Base-by-base conservation (phyloP, 1,140 invertebrate genomes). In the Aleiodes sp. region DNA sequence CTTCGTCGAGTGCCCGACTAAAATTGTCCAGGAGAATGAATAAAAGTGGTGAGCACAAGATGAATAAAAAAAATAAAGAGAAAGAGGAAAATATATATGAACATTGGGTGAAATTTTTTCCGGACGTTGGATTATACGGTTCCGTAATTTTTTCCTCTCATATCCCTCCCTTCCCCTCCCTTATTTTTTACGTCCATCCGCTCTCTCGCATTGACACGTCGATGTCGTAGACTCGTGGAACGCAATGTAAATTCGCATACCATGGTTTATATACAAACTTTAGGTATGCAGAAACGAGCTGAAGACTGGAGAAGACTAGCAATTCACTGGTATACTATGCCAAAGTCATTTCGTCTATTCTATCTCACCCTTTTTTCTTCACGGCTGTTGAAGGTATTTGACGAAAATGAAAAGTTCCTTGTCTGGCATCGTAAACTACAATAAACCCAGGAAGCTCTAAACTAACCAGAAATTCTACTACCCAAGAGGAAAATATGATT, bases 51-150 rank as follows among this genome's bases (percentile, higher is more conserved):
- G 46, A 52, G 46, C 46, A 52, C 21, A 52, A 21, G 21, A 52
- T 52, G 46, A 52, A 52, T 21, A 52, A 59, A 35, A 37, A 66
- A 9, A n/a, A 9, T 31, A 29, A 35, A n/a, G 26, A 16, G 43
- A 29, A 43, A 52, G 43, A 28, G 19, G 19, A 21, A 35, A 61
- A 61, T 19, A n/a, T 41, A 31, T 61, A 29, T 35, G 43, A 66
- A 46, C 63, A 43, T 31, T 26, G 31, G 37, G 52, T 21, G 16
- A 52, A 24, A 66, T 41, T 66, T 57, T 66, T 10, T 66, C 64
- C 64, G 46, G 41, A 66, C 46, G 43, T 59, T 41, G 63, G 63
- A 65, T 65, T 65, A 65, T 65, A 52, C 46, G 46, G 16, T 52
- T 52, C 46, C 21, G 46, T 52, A 52, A 21, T 52, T 52, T 52